These are phyloP conservation scores for Pterocles gutturalis DNA, from an alignment of 2,113 vertebrate genomes.

Conservation along the genomic window DNA sequence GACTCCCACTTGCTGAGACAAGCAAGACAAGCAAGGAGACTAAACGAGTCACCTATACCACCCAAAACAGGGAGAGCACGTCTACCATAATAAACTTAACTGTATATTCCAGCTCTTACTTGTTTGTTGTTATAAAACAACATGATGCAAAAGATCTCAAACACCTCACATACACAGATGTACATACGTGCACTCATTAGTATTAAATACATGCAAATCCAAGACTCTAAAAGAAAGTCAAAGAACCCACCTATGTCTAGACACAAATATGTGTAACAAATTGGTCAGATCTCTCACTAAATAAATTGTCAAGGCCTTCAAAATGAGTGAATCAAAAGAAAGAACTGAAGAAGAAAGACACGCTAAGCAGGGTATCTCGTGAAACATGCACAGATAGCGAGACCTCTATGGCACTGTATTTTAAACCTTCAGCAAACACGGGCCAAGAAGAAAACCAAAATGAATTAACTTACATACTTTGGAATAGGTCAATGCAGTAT, in stretches of 20 bases:
- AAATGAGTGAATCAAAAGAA: not conserved
- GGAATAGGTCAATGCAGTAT: not conserved
- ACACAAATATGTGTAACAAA: not conserved
- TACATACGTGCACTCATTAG: not conserved
- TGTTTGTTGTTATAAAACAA: not conserved
- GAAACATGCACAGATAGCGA: not conserved
- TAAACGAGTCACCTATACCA: not conserved
- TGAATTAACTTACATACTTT: not conserved
- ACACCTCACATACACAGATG: not conserved
- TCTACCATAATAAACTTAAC: not conserved
- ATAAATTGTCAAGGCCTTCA: not conserved
- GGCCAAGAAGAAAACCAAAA: not conserved
- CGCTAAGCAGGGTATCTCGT: not conserved
- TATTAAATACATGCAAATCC: not conserved
- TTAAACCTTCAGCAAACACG: not conserved
- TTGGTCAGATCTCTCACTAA: not conserved
- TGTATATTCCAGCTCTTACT: not conserved
- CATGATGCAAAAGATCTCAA: not conserved
- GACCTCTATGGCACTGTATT: not conserved
- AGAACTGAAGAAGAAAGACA: not conserved
- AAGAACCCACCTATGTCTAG: constrained; percentile 2
- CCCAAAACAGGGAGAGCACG: not conserved
- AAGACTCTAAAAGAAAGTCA: not conserved
- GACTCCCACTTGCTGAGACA: not conserved
- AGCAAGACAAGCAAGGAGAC: not conserved